These are phyloP conservation scores for Acanthaster planci DNA, from an alignment of 35 echinoderm and acorn worm species.

Conservation along the genomic window DNA sequence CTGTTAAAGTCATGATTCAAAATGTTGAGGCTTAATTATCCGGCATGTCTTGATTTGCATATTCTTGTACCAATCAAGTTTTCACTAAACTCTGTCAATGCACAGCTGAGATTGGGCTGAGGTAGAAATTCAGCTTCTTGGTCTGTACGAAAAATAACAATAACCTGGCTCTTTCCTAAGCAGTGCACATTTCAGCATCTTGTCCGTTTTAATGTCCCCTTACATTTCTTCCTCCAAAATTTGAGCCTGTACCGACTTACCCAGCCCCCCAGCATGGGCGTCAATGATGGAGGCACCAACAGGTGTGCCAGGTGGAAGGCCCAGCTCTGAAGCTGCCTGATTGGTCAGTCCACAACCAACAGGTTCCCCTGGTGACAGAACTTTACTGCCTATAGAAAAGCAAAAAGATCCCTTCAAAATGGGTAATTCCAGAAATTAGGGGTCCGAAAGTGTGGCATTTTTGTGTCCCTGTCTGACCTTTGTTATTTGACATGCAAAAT, in stretches of 20 bases:
- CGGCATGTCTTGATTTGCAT: no score
- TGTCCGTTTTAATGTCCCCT: no score
- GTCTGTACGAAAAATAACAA: no score
- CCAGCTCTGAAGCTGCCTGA: conserved; percentile 57
- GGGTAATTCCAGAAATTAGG: neutral
- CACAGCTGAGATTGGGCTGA: no score
- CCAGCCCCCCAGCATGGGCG: conserved; percentile 92
- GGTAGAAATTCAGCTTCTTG: no score
- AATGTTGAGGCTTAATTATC: no score
- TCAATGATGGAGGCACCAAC: conserved; percentile 88
- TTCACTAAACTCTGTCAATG: no score
- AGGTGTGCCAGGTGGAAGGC: conserved; percentile 58
- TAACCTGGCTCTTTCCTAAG: no score
- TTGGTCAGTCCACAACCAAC: conserved; percentile 62
- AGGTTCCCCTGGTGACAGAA: conserved; percentile 64
- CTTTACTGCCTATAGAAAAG: conserved; percentile 46
- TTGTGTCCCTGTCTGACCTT: neutral
- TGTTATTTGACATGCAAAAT: neutral
- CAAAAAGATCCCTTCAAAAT: neutral
- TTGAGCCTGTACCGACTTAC: conserved; percentile 25
- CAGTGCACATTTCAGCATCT: no score
- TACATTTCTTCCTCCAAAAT: no score
- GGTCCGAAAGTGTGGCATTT: neutral
- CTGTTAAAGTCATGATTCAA: no score
- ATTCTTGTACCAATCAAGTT: no score